Evolutionary conservation across 2,113 vertebrate genomes (phyloP).

Genomic region (Aptenodytes patagonicus): DNA sequence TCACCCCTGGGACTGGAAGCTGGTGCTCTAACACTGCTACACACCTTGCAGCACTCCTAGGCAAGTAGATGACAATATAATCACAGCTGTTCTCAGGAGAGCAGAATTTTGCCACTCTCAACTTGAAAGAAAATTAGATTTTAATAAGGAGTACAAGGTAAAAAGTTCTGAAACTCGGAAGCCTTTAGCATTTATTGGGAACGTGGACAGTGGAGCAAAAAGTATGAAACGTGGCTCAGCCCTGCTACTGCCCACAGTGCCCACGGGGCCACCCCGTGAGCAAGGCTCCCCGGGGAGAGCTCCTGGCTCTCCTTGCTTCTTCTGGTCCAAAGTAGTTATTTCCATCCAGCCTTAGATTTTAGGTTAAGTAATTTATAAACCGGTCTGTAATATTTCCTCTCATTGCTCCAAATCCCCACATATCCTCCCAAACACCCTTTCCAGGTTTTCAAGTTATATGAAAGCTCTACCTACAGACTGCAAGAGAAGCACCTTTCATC

Average conservation of each 20-base stretch:
- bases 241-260: not conserved
- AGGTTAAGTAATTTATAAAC: not conserved
- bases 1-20: not conserved
- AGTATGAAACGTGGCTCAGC: not conserved
- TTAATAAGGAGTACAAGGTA: not conserved
- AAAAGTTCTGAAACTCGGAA: not conserved
- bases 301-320: not conserved
- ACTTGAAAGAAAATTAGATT: not conserved
- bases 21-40: not conserved
- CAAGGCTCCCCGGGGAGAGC: not conserved
- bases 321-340: not conserved
- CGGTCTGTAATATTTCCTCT: not conserved
- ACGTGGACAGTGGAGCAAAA: not conserved
- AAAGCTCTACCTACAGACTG: not conserved
- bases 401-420: not conserved
- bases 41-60: not conserved
- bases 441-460: not conserved
- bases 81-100: not conserved
- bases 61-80: not conserved
- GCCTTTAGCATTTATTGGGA: not conserved
- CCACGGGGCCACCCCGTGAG: rapidly evolving
- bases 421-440: not conserved
- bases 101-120: not conserved
- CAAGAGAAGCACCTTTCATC: not conserved
- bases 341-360: not conserved